Evolutionary conservation across 2,888 invertebrate species (phyloP).

Genomic region (Cactoblastis cactorum): DNA sequence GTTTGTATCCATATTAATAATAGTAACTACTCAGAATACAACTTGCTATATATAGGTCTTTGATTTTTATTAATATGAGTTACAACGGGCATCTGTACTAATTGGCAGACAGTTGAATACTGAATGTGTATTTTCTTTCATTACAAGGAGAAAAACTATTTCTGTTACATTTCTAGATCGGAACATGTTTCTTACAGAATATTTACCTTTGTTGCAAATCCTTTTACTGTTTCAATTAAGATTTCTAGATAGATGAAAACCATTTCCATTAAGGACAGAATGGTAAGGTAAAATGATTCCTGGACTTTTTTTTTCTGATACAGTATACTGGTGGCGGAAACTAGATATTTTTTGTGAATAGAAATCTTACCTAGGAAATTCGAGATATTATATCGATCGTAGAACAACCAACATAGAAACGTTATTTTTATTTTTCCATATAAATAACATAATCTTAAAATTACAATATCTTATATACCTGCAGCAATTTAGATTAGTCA

Average conservation of each 20-base stretch:
- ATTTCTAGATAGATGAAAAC: background rate
- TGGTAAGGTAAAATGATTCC: background rate
- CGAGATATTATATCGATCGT: too few species aligned
- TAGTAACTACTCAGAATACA: too few species aligned
- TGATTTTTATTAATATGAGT: too few species aligned
- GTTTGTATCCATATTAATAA: too few species aligned
- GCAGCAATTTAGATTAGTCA: too few species aligned
- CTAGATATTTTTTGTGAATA: too few species aligned
- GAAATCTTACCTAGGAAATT: too few species aligned
- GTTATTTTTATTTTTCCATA: too few species aligned
- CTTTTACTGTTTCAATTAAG: background rate
- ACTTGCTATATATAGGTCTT: too few species aligned
- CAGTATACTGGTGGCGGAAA: background rate
- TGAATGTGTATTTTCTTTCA: constrained; percentile 8
- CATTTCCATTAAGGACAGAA: background rate
- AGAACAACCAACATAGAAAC: too few species aligned
- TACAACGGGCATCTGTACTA: background rate
- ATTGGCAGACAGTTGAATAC: background rate
- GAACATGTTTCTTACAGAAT: background rate
- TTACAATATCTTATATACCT: too few species aligned
- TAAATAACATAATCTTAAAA: too few species aligned
- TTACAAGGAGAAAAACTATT: constrained; percentile 1
- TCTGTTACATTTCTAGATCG: constrained; percentile 2
- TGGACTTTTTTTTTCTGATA: background rate
- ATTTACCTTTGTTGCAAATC: constrained; percentile 5